Evolutionary conservation across 2,113 vertebrate species (phyloP).

Genomic region (Illadopsis cleaveri): DNA sequence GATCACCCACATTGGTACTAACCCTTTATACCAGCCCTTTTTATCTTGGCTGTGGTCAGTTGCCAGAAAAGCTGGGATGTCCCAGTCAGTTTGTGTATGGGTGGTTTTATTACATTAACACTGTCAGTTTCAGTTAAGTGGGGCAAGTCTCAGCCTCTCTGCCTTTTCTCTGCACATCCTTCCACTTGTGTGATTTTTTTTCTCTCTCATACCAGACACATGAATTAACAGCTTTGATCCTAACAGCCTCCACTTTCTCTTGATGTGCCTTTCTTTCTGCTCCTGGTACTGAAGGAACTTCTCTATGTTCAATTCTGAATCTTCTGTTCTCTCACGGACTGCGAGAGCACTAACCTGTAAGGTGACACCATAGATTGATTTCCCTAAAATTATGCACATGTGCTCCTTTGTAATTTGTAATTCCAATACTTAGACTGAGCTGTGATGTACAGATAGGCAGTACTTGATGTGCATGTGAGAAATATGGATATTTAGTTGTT

Average conservation of each 20-base stretch:
- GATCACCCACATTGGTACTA: background rate
- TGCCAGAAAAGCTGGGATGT: background rate
- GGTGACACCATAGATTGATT: background rate
- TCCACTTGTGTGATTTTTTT: background rate
- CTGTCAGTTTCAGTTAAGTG: background rate
- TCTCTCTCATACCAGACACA: background rate
- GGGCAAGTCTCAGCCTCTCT: background rate
- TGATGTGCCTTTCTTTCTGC: background rate
- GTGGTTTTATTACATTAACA: background rate
- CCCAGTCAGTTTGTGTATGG: background rate
- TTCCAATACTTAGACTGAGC: background rate
- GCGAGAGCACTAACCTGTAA: rapidly evolving
- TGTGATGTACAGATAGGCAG: background rate
- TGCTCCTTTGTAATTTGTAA: background rate
- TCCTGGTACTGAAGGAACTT: background rate
- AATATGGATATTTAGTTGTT: background rate
- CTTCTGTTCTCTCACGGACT: background rate
- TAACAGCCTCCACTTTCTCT: background rate
- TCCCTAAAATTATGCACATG: background rate
- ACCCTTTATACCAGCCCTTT: background rate
- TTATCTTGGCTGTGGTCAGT: background rate
- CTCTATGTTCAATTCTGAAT: background rate
- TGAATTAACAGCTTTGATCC: background rate
- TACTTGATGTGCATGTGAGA: background rate
- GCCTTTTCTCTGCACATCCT: background rate